phyloP scores from a whole-genome alignment of 2,113 vertebrate genomes.

The Megatriorchis doriae region DNA sequence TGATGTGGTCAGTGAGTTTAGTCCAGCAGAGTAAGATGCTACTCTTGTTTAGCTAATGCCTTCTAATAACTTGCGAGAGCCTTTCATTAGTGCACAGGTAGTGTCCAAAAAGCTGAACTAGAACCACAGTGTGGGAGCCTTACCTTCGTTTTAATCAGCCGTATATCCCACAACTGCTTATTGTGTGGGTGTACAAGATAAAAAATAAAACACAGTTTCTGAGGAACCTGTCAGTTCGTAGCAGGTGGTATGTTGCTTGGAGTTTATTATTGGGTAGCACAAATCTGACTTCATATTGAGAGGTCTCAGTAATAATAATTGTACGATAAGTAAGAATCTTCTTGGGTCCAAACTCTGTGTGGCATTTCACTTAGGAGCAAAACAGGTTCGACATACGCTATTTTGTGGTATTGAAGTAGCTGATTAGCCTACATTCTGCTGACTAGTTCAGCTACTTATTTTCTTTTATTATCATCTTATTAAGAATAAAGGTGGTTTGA shows the following conservation, averaged over 20 bases:
- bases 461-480: background rate
- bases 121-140: background rate
- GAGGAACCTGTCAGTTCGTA: background rate
- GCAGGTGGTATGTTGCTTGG: background rate
- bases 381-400: background rate
- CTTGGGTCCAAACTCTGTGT: background rate
- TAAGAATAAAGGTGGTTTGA: background rate
- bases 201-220: background rate
- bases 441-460: background rate
- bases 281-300: background rate
- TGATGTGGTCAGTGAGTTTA: background rate
- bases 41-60: background rate
- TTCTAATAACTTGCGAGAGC: background rate
- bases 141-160: background rate
- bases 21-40: background rate
- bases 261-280: background rate
- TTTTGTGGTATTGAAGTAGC: background rate
- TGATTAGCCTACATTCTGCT: background rate
- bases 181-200: background rate
- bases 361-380: background rate
- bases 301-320: background rate
- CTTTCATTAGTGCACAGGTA: background rate
- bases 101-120: background rate
- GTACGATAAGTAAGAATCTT: background rate
- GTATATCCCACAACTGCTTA: background rate